phyloP scores from a whole-genome alignment of 2,888 invertebrate species.

The Leptopterna dolabrata region DNA sequence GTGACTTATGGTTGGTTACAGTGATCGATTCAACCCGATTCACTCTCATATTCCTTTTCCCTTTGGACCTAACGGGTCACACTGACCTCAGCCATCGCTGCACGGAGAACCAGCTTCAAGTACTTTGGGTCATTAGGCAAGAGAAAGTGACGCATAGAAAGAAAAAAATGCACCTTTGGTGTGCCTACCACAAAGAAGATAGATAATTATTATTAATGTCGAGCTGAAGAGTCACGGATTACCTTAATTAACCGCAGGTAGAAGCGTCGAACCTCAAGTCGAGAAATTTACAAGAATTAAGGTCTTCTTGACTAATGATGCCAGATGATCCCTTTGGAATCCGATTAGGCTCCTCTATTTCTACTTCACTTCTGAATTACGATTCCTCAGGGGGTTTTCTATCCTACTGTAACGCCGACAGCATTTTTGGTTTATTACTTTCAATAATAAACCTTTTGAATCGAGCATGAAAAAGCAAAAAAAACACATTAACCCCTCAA shows the following conservation, averaged over 20 bases:
- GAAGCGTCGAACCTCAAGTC: background rate
- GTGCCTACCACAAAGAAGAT: background rate
- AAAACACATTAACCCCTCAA: no score
- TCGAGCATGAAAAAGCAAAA: no score
- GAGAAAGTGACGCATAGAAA: background rate
- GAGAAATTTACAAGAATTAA: no score
- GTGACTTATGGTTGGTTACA: background rate
- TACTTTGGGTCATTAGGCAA: background rate
- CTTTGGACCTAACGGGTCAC: background rate
- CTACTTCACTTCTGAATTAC: no score
- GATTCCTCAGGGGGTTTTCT: no score
- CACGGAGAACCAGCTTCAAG: no score
- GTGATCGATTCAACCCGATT: background rate
- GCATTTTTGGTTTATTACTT: no score
- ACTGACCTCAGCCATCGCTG: background rate
- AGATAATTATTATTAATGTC: no score
- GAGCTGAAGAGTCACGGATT: background rate
- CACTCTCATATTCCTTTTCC: background rate
- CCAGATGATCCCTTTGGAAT: background rate
- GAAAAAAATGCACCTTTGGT: background rate
- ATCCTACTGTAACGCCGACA: no score
- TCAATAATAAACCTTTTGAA: no score
- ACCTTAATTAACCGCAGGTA: background rate
- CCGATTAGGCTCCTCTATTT: background rate
- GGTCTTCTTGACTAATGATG: background rate